Percentiles rank a stretch among this genome's conserved stretches.
phyloP scores from a whole-genome alignment of 2,888 invertebrate species.

The Caenorhabditis panamensis region DNA sequence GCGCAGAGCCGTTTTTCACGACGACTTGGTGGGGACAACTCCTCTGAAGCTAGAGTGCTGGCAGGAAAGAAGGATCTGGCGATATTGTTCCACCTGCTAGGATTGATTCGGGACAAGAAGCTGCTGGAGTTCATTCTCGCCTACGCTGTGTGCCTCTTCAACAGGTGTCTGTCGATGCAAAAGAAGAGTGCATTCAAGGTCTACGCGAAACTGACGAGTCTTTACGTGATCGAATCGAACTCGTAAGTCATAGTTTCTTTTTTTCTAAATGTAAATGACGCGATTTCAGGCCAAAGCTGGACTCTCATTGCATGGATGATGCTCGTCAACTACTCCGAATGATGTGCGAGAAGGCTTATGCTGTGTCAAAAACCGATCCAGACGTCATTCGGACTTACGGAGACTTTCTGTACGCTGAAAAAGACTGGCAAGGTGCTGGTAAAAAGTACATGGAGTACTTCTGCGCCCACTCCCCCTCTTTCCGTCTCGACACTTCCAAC shows the following conservation, averaged over 20 bases:
- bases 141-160: constrained; percentile 29
- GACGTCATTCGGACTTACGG: constrained; percentile 41
- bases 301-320: constrained; percentile 29
- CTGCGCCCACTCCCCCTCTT: constrained; percentile 11
- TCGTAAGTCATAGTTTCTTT: constrained; percentile 18
- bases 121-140: constrained; percentile 41
- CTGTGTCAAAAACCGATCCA: constrained; percentile 26
- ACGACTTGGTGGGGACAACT: not conserved
- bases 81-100: constrained; percentile 34
- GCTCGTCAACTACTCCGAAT: constrained; percentile 36
- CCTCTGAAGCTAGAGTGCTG: not conserved
- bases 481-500: constrained; percentile 7
- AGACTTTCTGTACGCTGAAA: constrained; percentile 45
- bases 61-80: constrained; percentile 7
- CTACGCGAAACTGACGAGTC: constrained; percentile 15
- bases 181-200: constrained; percentile 38
- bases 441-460: constrained; percentile 57
- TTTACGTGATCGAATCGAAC: constrained; percentile 17
- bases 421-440: constrained; percentile 50
- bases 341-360: constrained; percentile 37
- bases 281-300: constrained; percentile 42
- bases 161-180: constrained; percentile 30
- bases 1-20: constrained; percentile 17
- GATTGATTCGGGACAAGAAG: constrained; percentile 19
- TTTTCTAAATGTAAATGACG: not conserved